Conservation (phyloP, 2,113 vertebrate species). For the Psilopogon haemacephalus region DNA sequence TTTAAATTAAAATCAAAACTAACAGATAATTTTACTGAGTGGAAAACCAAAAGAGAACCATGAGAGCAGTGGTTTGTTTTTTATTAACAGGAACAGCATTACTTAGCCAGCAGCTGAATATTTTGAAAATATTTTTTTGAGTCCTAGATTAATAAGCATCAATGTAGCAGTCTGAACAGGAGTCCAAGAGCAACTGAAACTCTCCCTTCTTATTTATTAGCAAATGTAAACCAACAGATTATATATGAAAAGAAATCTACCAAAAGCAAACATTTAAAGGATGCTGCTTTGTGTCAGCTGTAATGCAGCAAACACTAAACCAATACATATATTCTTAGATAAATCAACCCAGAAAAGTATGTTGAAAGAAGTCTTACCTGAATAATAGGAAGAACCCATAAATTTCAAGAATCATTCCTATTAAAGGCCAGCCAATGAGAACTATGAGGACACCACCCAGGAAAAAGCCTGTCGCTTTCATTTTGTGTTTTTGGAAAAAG, state of each 20-base stretch:
- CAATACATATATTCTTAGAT: not conserved
- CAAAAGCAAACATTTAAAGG: not conserved
- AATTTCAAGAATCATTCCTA: conserved; percentile 94
- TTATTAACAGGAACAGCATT: not conserved
- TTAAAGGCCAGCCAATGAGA: conserved; percentile 93
- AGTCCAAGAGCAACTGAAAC: not conserved
- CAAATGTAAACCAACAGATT: not conserved
- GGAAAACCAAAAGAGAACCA: not conserved
- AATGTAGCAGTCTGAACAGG: not conserved
- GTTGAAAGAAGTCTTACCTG: conserved; percentile 78
- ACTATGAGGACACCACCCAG: conserved; percentile 95
- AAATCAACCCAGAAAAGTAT: not conserved
- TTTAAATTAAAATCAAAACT: not conserved
- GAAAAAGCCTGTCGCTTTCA: conserved; percentile 96
- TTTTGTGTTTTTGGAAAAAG: conserved; percentile 99
- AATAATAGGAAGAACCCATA: conserved; percentile 98
- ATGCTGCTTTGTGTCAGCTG: not conserved
- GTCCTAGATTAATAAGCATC: not conserved
- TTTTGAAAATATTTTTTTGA: not conserved
- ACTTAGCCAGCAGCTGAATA: not conserved
- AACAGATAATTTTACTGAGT: not conserved
- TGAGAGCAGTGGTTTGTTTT: not conserved
- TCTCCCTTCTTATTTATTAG: not conserved
- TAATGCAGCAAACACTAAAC: not conserved
- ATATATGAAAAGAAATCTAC: not conserved